These are phyloP conservation scores for Paradoxurus hermaphroditus DNA, from an alignment of 2,113 vertebrate species.

Conservation along the genomic window DNA sequence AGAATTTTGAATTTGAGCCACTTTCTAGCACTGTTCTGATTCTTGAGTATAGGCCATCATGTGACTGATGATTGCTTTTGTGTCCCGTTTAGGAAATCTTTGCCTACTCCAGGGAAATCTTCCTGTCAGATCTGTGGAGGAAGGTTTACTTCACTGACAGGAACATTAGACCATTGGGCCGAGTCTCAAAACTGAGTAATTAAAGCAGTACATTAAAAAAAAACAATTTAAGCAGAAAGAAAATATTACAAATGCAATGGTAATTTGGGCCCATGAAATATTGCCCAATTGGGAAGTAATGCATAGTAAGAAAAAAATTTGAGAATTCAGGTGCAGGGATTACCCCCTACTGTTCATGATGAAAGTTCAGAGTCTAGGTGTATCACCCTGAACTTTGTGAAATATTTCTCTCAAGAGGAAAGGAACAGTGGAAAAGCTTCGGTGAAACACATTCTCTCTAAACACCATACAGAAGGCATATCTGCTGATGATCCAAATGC, in stretches of 20 bases:
- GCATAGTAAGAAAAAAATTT: constrained; percentile 86
- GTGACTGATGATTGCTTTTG: constrained; percentile 23
- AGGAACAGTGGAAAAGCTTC: background rate
- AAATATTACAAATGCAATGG: constrained; percentile 90
- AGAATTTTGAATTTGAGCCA: constrained; percentile 90
- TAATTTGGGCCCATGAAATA: constrained; percentile 91
- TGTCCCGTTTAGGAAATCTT: constrained; percentile 64
- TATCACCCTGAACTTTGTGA: constrained; percentile 84
- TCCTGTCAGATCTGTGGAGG: constrained; percentile 89
- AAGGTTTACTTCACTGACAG: constrained; percentile 88
- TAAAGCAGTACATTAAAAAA: constrained; percentile 92
- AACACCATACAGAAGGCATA: constrained; percentile 50
- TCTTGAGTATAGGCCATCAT: constrained; percentile 87
- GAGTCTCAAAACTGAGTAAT: constrained; percentile 92
- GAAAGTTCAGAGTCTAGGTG: constrained; percentile 90
- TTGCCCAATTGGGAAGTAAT: constrained; percentile 91
- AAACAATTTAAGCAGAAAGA: constrained; percentile 91
- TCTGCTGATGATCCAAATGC: constrained; percentile 83
- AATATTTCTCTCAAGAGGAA: constrained; percentile 3
- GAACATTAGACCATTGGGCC: constrained; percentile 90
- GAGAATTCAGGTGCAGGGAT: constrained; percentile 91
- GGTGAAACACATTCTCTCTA: background rate
- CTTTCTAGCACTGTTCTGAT: constrained; percentile 89
- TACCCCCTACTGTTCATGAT: constrained; percentile 89
- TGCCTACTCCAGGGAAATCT: constrained; percentile 85